Evolutionary conservation across 1,140 invertebrate genomes (phyloP).

Genomic region (Drosophila kohkoa): DNA sequence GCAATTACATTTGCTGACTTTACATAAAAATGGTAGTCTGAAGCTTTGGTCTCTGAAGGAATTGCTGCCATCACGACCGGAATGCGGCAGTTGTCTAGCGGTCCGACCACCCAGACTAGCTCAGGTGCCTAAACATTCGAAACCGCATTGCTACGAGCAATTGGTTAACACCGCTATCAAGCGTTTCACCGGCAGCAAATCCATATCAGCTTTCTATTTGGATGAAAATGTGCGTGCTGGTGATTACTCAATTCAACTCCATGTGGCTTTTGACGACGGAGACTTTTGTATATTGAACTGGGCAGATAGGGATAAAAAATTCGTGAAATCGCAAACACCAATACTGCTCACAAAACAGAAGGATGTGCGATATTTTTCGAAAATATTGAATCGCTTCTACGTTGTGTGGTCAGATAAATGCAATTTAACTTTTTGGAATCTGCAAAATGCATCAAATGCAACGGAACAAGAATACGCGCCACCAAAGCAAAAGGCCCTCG

Average conservation of each 20-base stretch:
- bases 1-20: constrained; percentile 58
- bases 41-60: constrained; percentile 63
- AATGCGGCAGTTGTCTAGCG: constrained; percentile 13
- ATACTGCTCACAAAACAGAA: constrained; percentile 32
- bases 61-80: constrained; percentile 9
- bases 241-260: constrained; percentile 43
- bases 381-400: constrained; percentile 50
- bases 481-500: constrained; percentile 15
- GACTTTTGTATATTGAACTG: constrained; percentile 62
- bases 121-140: constrained; percentile 16
- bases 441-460: constrained; percentile 31
- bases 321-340: constrained; percentile 37
- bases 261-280: constrained; percentile 60
- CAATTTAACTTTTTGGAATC: constrained; percentile 51
- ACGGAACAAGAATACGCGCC: constrained; percentile 13
- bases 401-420: constrained; percentile 53
- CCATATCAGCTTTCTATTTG: constrained; percentile 53
- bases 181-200: constrained; percentile 28
- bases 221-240: constrained; percentile 33
- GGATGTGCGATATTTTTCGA: constrained; percentile 41
- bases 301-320: constrained; percentile 47
- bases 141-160: constrained; percentile 39
- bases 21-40: constrained; percentile 65
- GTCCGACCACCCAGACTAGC: constrained; percentile 16
- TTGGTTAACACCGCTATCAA: constrained; percentile 49